phyloP scores from a whole-genome alignment of 1,140 invertebrate species.

The Drosophila bocqueti region DNA sequence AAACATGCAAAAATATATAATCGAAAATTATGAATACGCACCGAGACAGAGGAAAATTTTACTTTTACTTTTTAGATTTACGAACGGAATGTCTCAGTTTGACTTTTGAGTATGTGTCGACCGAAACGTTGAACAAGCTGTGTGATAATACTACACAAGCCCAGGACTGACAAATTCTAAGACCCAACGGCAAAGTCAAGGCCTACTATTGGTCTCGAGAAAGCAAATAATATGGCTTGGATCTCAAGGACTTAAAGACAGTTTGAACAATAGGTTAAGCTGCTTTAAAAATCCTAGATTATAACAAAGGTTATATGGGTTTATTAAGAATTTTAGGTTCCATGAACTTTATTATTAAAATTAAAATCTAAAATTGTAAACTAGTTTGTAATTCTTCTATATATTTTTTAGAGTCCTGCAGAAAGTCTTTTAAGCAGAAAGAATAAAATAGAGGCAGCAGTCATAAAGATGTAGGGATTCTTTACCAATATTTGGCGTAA shows the following conservation, averaged over 20 bases:
- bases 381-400: too few species aligned
- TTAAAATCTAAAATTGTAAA: too few species aligned
- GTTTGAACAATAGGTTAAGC: neutral
- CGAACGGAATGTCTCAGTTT: slow-evolving; percentile 17
- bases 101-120: slow-evolving; percentile 50
- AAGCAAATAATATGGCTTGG: neutral
- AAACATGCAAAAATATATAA: neutral
- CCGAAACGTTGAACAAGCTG: slow-evolving; percentile 66
- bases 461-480: too few species aligned
- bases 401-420: neutral
- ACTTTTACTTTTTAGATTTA: slow-evolving; percentile 43
- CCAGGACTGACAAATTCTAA: neutral
- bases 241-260: neutral
- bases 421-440: neutral
- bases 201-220: slow-evolving; percentile 1
- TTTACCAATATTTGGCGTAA: too few species aligned
- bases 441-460: too few species aligned
- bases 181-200: slow-evolving; percentile 1
- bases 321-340: too few species aligned
- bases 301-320: too few species aligned
- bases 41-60: slow-evolving; percentile 21
- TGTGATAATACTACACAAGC: slow-evolving; percentile 30
- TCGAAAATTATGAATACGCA: neutral
- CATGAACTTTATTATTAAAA: too few species aligned
- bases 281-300: too few species aligned